Evolutionary conservation across 2,113 vertebrate species (phyloP), one percentile per base, ranked within the genome.

Genomic region (Mirza zaza): DNA sequence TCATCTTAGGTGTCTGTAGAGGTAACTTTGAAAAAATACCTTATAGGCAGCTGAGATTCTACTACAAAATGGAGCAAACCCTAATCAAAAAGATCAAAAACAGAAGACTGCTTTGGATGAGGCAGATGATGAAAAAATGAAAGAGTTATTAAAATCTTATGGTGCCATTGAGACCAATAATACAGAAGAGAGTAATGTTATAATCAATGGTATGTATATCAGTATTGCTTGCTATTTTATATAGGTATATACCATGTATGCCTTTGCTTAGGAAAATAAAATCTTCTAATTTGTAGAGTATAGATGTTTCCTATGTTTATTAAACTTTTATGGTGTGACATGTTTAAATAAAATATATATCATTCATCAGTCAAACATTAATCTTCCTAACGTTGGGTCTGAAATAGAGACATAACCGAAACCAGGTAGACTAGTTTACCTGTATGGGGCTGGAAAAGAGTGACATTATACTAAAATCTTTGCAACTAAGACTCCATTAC

Each of bases 41-140:
- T 97, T 96, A 36, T 93, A 99, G 99, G 98, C 98, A 84, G 98
- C 23, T 90, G 98, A 96, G 81, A 97, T 98, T 98, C 98, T 99
- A 15, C 98, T 99, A 36, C 96, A 99, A 87, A 97, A 98, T 97
- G 99, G 99, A 95, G 98, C 99, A 25, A 98, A 99, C 82, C 98
- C 98, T 52, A 97, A 81, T 92, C 97, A 99, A 93, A 99, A 79
- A 91, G 87, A 96, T 91, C 3, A n/a, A 3, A 83, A 95, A 29
- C 99, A 99, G 50, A 42, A 97, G 89, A 99, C 84, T 97, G 98
- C 99, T 65, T 88, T 99, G 73, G 98, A 99, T 92, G 59, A 98
- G 98, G 98, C 99, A 27, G 9, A 5, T 81, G 77, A 97, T 96
- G 96, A 98, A 75, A 79, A 98, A 81, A 98, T 99, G 91, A 98